Base-by-base conservation (phyloP, 2,113 vertebrate species). In the Corynorhinus townsendii region DNA sequence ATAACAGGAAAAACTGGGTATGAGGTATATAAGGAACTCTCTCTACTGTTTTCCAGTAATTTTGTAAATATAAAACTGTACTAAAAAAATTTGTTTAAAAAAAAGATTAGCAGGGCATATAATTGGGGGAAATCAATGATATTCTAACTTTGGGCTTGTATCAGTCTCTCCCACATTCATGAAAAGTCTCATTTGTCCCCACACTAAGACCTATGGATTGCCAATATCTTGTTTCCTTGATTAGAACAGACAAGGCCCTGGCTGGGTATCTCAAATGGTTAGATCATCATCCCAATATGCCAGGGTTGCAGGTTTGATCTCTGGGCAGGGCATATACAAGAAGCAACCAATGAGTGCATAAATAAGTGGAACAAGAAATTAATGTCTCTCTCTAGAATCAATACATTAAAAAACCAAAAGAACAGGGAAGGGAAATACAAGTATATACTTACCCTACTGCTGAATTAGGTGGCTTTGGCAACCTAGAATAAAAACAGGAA, bases 391-490 rank as follows among this genome's bases (percentile, higher is more conserved):
- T 66, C 62, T 66, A 30, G 28, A 66, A 68, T 68, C 33, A 68
- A n/a, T 68, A 68, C 15, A 68, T 68, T 68, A 68, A 68, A n/a
- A 68, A n/a, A 68, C 17, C 64, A 66, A 33, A 66, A 68, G 16
- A 93, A 96, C 17, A 86, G 20, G 28, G 11, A 83, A 89, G 52
- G 72, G 52, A 33, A 95, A 91, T 77, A 30, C 33, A 93, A 82
- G 24, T 95, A 93, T 83, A 89, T 95, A 98, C 98, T 98, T 97
- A 99, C 99, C 75, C 91, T 62, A 98, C 68, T 93, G 97, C 98
- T 91, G 98, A 97, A 92, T 97, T 97, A 56, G 98, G 98, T 95
- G 98, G 98, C 96, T 99, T 99, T 75, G 97, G 97, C 95, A 99
- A 95, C 75, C 99, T 99, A 26, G 85, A 97, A 97, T 94, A 96